Conservation (phyloP, 2,888 invertebrate genomes). For the Sinhomidia bicolor region DNA sequence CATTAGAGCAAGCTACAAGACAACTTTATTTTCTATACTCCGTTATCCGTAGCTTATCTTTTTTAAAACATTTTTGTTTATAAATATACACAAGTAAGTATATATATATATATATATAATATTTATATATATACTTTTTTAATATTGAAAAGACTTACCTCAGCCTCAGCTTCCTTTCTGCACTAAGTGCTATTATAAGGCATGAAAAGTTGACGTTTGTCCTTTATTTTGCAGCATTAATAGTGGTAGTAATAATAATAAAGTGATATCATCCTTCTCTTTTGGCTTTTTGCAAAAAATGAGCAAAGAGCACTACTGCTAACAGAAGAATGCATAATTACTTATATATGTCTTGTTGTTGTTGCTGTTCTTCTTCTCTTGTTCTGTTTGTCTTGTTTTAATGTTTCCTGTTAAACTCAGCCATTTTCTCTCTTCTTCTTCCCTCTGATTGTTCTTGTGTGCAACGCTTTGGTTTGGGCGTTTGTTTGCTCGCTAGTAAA, state of each 20-base stretch:
- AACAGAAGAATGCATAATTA: too few relatives aligned
- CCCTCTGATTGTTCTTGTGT: neutral
- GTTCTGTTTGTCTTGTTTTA: neutral
- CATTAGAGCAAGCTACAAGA: too few relatives aligned
- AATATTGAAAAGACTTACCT: neutral
- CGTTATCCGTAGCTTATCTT: too few relatives aligned
- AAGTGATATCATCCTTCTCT: constrained; percentile 10
- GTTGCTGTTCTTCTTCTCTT: neutral
- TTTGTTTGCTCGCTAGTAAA: too few relatives aligned
- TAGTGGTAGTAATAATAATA: neutral
- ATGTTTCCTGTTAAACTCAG: constrained; percentile 25
- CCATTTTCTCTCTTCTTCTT: neutral
- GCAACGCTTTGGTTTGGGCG: neutral
- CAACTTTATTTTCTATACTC: too few relatives aligned
- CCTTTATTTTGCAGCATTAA: neutral
- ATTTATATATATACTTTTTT: neutral
- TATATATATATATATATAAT: too few relatives aligned
- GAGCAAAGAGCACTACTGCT: too few relatives aligned
- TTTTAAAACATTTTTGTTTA: too few relatives aligned
- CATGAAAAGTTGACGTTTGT: neutral
- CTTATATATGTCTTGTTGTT: too few relatives aligned
- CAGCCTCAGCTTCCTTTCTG: neutral
- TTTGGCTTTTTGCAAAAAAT: too few relatives aligned
- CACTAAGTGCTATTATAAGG: neutral
- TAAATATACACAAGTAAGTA: too few relatives aligned